These are phyloP conservation scores for Acanthis flammea DNA, from an alignment of 2,797 vertebrate genomes.

Conservation along the genomic window DNA sequence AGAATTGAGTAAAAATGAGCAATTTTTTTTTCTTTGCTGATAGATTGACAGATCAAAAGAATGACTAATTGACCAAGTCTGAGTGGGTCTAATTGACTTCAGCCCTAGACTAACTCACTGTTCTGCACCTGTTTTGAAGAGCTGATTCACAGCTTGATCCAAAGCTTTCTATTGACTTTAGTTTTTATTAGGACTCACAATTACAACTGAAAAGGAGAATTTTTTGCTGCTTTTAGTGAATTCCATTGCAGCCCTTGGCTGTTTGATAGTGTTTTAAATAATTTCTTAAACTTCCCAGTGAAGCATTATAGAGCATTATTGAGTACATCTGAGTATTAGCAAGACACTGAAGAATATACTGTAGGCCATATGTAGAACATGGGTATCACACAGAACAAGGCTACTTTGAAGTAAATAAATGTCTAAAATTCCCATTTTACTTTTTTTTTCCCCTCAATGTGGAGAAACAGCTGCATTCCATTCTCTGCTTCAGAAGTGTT, in stretches of 20 bases:
- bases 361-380: neutral
- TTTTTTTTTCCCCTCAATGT: neutral
- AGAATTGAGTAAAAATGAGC: neutral
- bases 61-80: slow-evolving; percentile 11
- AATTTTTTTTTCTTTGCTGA: neutral
- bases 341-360: neutral
- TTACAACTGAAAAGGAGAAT: neutral
- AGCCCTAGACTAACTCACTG: neutral
- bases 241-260: neutral
- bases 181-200: neutral
- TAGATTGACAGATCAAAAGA: slow-evolving; percentile 37
- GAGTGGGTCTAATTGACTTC: slow-evolving; percentile 16
- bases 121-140: slow-evolving; percentile 15
- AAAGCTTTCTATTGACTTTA: neutral
- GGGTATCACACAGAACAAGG: accelerated
- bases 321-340: neutral
- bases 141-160: neutral
- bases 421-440: neutral
- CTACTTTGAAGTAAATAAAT: neutral
- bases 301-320: neutral
- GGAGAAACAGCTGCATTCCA: neutral
- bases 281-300: neutral
- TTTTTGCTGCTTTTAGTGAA: neutral
- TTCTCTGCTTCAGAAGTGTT: neutral
- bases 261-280: neutral